Base-by-base conservation (phyloP, 1,140 invertebrate genomes). In the Dinoponera quadriceps region DNA sequence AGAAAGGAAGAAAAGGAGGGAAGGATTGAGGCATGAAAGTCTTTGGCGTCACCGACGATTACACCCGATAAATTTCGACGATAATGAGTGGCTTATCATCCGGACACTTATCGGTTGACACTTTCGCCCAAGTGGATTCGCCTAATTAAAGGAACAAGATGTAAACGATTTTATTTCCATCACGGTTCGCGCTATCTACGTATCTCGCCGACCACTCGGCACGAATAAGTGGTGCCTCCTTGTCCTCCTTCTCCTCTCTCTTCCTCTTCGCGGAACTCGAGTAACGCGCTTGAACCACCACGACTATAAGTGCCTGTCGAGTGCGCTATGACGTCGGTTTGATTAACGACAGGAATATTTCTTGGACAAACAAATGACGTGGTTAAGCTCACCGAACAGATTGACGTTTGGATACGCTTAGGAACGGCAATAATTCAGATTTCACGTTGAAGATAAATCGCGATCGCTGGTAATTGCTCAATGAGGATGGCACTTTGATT, bases 261-360 rank as follows among this genome's bases (percentile, higher is more conserved):
- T 85, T 71, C 83, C 71, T 87, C 49, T 54, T 71, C 81, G 84
- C 65, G 72, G 74, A 84, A 88, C 77, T 84, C 75, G 69, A 81
- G 80, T 62, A 84, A 85, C 75, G 69, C 62, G 55, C 60, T 69
- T 73, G 49, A 72, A 85, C 59, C 57, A 83, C 68, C 29, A 57
- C 66, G 54, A 59, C 89, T 88, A 89, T 87, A 84, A 87, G 83
- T 72, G 80, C 82, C 85, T 86, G 54, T 83, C 80, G 71, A 68
- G 68, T 65, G 49, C 63, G 83, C 82, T 55, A 72, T 49, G 65
- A 60, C 65, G 38, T 87, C 83, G 85, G 88, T 91, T 90, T 94
- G 92, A 94, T 93, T 93, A 93, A 94, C 92, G 91, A 92, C 85
- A 83, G 86, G 91, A 92, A 94, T 94, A 93, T 93, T 92, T 94